phyloP scores from a whole-genome alignment of 2,113 vertebrate species.

The Amblyopsis rosae region DNA sequence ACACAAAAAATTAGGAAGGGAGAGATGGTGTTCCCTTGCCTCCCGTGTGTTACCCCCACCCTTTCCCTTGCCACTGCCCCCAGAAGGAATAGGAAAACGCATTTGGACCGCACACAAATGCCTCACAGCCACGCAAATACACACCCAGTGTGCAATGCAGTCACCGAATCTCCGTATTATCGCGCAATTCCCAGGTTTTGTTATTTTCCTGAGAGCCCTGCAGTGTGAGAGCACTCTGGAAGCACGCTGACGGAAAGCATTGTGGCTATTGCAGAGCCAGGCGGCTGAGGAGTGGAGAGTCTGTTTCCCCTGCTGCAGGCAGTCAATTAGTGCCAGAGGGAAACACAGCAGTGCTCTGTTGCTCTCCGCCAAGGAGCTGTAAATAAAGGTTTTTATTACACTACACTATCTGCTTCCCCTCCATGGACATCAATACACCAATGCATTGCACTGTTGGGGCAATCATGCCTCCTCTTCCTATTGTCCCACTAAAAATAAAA shows the following conservation, averaged over 20 bases:
- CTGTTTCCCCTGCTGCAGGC: constrained; percentile 71
- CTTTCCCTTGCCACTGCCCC: constrained; percentile 34
- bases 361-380: constrained; percentile 73
- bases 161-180: constrained; percentile 47
- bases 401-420: constrained; percentile 66
- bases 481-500: constrained; percentile 65
- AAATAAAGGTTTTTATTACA: constrained; percentile 81
- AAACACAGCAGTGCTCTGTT: constrained; percentile 70
- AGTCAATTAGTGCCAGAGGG: constrained; percentile 76
- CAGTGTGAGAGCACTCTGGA: constrained; percentile 47
- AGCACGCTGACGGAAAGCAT: constrained; percentile 53
- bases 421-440: constrained; percentile 75
- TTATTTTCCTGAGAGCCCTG: constrained; percentile 36
- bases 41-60: constrained; percentile 32
- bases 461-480: constrained; percentile 66
- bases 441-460: constrained; percentile 73
- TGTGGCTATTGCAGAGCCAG: constrained; percentile 64
- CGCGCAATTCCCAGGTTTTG: constrained; percentile 42
- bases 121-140: constrained; percentile 26
- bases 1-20: constrained; percentile 71
- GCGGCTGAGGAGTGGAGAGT: constrained; percentile 47
- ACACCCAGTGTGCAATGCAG: constrained; percentile 13
- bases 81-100: constrained; percentile 49
- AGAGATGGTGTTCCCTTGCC: constrained; percentile 53
- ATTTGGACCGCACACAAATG: constrained; percentile 71